Percentiles rank a stretch among this genome's conserved stretches.
Conservation (phyloP, 2,797 vertebrate species). For the Gallinago nigripennis region DNA sequence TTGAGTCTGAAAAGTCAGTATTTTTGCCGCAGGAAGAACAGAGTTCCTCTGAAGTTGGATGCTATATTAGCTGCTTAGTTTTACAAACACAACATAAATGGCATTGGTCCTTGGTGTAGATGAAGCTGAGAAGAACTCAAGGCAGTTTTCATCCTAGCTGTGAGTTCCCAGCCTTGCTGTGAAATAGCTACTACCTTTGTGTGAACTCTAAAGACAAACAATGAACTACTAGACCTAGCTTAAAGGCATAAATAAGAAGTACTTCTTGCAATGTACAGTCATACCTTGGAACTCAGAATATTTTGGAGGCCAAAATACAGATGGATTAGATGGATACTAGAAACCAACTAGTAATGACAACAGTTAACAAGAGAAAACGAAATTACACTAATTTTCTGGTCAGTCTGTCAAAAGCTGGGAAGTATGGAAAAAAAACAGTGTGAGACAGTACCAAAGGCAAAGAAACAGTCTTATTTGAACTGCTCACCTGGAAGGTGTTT, state of each 20-base stretch:
- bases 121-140: neutral
- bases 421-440: rapidly evolving
- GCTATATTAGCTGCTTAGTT: neutral
- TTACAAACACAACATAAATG: neutral
- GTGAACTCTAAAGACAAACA: neutral
- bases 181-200: neutral
- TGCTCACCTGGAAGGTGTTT: neutral
- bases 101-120: neutral
- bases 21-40: neutral
- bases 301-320: neutral
- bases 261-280: neutral
- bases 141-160: neutral
- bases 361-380: neutral
- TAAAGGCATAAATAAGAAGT: neutral
- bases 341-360: neutral
- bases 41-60: neutral
- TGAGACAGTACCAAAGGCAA: neutral
- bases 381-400: neutral
- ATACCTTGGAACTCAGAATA: neutral
- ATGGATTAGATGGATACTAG: neutral
- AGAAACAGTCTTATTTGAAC: neutral
- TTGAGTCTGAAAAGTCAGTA: neutral
- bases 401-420: neutral
- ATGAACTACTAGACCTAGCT: neutral
- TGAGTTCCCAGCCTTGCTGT: neutral